phyloP scores from a whole-genome alignment of 2,888 invertebrate species.

The Bombyx huttoni region DNA sequence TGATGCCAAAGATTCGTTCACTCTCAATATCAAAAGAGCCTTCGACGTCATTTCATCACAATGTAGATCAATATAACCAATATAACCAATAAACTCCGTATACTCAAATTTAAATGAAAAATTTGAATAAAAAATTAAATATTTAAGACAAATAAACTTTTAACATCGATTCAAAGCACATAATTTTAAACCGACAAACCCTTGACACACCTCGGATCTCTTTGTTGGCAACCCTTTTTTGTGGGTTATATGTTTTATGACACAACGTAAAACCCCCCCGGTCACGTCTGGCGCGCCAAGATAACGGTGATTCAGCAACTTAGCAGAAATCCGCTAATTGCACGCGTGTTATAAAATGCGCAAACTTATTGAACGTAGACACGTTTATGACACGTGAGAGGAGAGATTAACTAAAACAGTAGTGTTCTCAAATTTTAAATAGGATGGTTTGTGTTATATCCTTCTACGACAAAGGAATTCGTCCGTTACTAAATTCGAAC shows the following conservation, averaged over 20 bases:
- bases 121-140: too few relatives aligned
- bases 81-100: too few relatives aligned
- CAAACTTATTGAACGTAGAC: neutral
- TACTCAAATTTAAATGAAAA: too few relatives aligned
- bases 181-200: neutral
- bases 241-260: constrained; percentile 11
- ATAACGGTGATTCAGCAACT: constrained; percentile 17
- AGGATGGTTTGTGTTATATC: neutral
- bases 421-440: too few relatives aligned
- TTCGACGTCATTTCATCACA: too few relatives aligned
- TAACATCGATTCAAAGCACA: neutral
- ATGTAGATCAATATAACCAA: too few relatives aligned
- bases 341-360: neutral
- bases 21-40: too few relatives aligned
- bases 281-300: constrained; percentile 8
- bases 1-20: too few relatives aligned
- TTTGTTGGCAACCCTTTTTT: neutral
- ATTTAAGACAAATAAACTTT: neutral
- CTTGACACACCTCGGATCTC: neutral
- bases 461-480: neutral
- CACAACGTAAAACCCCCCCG: constrained; percentile 19
- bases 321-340: constrained; percentile 7
- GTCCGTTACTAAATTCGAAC: constrained; percentile 3
- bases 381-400: neutral
- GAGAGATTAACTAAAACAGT: neutral